Evolutionary conservation across 2,113 vertebrate species (phyloP).

Genomic region (Otocyon megalotis): DNA sequence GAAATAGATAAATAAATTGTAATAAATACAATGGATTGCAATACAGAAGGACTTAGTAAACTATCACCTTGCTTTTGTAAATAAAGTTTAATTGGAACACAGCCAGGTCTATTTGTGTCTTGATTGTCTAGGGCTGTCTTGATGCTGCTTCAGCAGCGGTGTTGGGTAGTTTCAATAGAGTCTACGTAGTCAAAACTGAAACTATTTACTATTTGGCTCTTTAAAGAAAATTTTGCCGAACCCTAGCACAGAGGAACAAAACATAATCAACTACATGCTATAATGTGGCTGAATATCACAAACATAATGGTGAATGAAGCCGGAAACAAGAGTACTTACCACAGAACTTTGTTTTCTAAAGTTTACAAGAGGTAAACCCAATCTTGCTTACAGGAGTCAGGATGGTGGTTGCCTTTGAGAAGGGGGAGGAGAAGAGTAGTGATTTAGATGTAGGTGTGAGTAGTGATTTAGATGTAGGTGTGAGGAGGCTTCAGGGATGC

Average conservation of each 20-base stretch:
- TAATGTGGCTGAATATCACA: not conserved
- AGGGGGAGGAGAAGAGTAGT: not conserved
- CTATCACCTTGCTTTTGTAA: not conserved
- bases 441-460: not conserved
- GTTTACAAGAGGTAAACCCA: not conserved
- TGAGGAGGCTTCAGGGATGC: not conserved
- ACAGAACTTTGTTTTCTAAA: not conserved
- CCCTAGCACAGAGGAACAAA: not conserved
- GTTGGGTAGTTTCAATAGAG: not conserved
- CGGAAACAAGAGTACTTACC: not conserved
- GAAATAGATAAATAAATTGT: slow-evolving; percentile 41
- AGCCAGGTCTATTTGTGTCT: not conserved
- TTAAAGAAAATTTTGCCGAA: not conserved
- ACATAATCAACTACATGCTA: not conserved
- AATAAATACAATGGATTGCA: not conserved
- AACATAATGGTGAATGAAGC: not conserved
- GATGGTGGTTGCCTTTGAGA: not conserved
- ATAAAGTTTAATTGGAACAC: not conserved
- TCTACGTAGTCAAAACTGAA: not conserved
- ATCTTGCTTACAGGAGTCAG: not conserved
- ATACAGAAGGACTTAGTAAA: not conserved
- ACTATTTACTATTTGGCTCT: not conserved
- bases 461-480: no score
- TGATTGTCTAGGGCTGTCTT: not conserved
- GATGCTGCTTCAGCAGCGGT: not conserved